Conservation (phyloP, 2,113 vertebrate genomes). For the Psilopsiagon aurifrons region DNA sequence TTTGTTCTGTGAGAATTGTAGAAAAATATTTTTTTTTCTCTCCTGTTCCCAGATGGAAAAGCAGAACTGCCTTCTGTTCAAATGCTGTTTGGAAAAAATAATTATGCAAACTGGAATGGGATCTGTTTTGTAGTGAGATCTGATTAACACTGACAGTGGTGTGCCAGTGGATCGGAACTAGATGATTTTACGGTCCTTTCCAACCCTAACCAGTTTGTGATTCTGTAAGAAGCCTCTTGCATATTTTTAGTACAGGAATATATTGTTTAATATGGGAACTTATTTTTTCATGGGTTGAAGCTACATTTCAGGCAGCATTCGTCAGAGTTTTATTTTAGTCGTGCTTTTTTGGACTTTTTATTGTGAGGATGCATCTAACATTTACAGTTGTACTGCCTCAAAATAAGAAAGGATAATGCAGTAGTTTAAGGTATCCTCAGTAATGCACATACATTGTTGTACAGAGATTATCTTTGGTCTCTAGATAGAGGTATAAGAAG, state of each 20-base stretch:
- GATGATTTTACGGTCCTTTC: neutral
- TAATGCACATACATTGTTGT: fast-evolving
- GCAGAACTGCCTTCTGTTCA: neutral
- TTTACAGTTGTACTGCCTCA: neutral
- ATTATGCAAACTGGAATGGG: neutral
- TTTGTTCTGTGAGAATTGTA: neutral
- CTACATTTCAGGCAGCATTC: neutral
- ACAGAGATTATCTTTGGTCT: neutral
- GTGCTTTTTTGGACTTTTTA: neutral
- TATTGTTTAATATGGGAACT: neutral
- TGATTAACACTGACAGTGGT: neutral
- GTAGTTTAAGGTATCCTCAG: neutral
- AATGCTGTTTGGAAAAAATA: neutral
- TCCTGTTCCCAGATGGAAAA: neutral
- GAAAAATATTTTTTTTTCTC: neutral
- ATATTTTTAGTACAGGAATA: neutral
- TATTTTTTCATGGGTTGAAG: neutral
- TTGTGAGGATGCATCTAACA: neutral
- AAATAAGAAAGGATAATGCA: neutral
- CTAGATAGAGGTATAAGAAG: neutral
- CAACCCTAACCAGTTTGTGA: neutral
- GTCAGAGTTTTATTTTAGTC: neutral
- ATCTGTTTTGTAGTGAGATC: neutral
- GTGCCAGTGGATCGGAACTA: neutral
- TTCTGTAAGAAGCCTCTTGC: neutral